phyloP scores from a whole-genome alignment of 2,797 vertebrate species.

The Premnoplex brunnescens region DNA sequence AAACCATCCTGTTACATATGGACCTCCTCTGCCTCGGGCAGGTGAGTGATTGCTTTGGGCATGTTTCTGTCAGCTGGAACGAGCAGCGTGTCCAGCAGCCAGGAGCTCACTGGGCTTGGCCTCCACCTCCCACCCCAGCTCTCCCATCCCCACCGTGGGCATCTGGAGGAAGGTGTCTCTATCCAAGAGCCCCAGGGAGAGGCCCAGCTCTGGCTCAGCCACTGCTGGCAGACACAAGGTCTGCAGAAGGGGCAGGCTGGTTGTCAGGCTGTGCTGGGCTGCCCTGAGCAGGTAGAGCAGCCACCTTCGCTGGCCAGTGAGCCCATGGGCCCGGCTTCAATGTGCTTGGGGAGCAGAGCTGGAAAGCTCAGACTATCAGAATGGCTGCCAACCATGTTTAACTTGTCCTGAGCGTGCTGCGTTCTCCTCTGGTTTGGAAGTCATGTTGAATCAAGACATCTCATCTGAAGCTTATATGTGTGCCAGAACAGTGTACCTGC shows the following conservation, averaged over 20 bases:
- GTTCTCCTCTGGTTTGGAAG: background rate
- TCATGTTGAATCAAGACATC: background rate
- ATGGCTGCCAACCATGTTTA: background rate
- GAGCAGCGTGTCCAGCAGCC: accelerated
- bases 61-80: slow-evolving; percentile 50
- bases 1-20: background rate
- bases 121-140: accelerated
- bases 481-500: slow-evolving; percentile 8
- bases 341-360: accelerated
- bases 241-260: accelerated
- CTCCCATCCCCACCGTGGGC: background rate
- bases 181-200: background rate
- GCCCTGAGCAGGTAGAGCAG: accelerated
- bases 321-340: accelerated
- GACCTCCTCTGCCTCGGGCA: background rate
- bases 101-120: background rate
- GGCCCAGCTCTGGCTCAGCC: background rate
- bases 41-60: slow-evolving; percentile 35
- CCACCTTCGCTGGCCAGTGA: accelerated
- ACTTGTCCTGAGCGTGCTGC: background rate
- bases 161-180: background rate
- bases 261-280: accelerated
- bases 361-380: background rate
- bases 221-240: accelerated
- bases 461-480: background rate